Evolutionary conservation across 2,888 invertebrate genomes (phyloP), one percentile per base, ranked within the genome.

Genomic region (Sphaerophoria rueppellii): DNA sequence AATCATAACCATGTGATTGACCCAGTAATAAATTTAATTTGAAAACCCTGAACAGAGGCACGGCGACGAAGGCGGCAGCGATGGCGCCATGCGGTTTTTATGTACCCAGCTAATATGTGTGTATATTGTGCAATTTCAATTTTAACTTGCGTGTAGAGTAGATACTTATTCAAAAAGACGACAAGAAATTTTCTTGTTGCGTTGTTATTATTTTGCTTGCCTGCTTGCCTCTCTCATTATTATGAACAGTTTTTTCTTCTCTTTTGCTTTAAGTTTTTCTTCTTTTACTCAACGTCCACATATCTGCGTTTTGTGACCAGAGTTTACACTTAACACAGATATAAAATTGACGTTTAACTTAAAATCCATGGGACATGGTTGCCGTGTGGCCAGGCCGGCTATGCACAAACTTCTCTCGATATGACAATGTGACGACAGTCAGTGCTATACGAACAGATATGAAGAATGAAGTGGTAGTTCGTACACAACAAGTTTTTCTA

Each of bases 71-170:
- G 24, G 24, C 24, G 14, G 50, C 50, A 7, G 6, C 14, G 43
- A 87, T 87, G 88, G 88, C 88, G 88, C 88, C 88, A 87, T 85
- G 87, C 77, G 82, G 74, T 81, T 43, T 82, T 69, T 82, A 60
- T 80, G 82, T 24, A 24, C 24, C 88, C 88, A 87, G 82, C 86
- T 79, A 81, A 71, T 81, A 11, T 82, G 72, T 82, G 57, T 80
- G 82, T 86, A 83, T 83, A 70, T 86, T 86, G 73, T 77, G 61
- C 67, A 71, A 60, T 61, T 65, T 43, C 43, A 43, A 43, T 12
- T 11, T 60, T 12, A 24, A 37, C n/a, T 54, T 60, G 50, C 35
- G 43, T 43, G 9, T 40, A 40, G 40, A 40, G 9, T 6, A 40
- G 40, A 40, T 40, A 40, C 24, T 24, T 24, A 24, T 24, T 24